phyloP scores from a whole-genome alignment of 2,113 vertebrate species.

The Petrocephalus zakoni region DNA sequence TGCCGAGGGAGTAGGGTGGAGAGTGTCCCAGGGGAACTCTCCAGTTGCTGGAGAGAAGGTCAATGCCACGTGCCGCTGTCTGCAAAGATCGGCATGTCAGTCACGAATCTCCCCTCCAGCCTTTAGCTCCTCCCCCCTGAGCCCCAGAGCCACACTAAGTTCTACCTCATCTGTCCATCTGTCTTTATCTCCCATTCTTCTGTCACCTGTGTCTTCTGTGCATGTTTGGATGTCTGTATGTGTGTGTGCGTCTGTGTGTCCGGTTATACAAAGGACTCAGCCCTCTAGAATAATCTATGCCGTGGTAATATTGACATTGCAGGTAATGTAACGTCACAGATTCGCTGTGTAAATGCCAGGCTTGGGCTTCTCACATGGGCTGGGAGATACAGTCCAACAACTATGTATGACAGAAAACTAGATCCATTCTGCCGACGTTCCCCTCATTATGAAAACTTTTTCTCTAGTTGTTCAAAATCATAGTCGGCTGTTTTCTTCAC shows the following conservation, averaged over 20 bases:
- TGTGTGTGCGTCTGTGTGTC: neutral
- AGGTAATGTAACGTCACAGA: neutral
- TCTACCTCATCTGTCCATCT: constrained; percentile 8
- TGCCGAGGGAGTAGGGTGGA: neutral
- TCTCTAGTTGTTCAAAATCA: neutral
- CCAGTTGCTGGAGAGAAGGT: neutral
- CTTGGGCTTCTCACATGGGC: neutral
- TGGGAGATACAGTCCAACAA: neutral
- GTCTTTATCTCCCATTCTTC: neutral
- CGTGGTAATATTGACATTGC: neutral
- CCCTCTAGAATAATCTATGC: neutral
- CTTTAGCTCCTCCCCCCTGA: neutral
- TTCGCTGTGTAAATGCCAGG: neutral
- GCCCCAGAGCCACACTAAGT: neutral
- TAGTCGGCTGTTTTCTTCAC: neutral
- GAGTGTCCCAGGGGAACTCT: neutral
- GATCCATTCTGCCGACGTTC: neutral
- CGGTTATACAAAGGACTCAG: neutral
- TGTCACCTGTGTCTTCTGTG: neutral
- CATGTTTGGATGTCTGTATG: constrained; percentile 2
- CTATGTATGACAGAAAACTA: neutral
- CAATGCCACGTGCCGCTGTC: neutral
- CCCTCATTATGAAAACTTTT: neutral
- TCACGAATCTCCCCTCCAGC: neutral
- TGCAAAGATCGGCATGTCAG: neutral